phyloP scores from a whole-genome alignment of 2,888 invertebrate species.

The Synanthedon tipuliformis region DNA sequence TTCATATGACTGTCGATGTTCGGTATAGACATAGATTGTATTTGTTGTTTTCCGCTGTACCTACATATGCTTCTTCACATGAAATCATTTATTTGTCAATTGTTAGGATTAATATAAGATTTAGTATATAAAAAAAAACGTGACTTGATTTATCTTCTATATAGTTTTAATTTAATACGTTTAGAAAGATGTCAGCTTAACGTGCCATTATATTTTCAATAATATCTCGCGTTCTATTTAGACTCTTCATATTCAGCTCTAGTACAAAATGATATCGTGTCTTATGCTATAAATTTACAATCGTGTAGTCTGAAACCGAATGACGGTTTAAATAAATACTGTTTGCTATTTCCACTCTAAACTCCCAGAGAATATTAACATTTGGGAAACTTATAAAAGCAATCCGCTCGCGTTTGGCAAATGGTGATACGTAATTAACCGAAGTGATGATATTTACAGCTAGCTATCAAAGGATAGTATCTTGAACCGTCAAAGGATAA shows the following conservation, averaged over 20 bases:
- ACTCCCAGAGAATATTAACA: conserved; percentile 7
- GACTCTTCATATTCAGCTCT: conserved; percentile 21
- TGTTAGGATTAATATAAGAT: conserved; percentile 29
- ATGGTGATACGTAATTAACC: too few species aligned
- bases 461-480: too few species aligned
- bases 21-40: conserved; percentile 31
- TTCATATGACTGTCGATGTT: conserved; percentile 51
- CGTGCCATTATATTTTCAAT: background rate
- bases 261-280: conserved; percentile 52
- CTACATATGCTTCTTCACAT: conserved; percentile 37
- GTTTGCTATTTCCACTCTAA: conserved; percentile 8
- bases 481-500: too few species aligned
- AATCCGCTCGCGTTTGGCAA: too few species aligned
- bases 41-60: conserved; percentile 49
- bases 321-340: background rate
- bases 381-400: background rate
- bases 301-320: conserved; percentile 4
- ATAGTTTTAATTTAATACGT: background rate
- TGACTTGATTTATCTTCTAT: background rate
- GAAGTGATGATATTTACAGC: too few species aligned
- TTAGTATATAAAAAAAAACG: background rate
- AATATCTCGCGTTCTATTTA: background rate
- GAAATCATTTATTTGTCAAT: conserved; percentile 41
- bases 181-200: background rate
- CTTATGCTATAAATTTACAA: conserved; percentile 26